A percentile compares a stretch with the other conserved stretches of the same genome.
phyloP scores from a whole-genome alignment of 2,113 vertebrate genomes.

The Capra hircus region DNA sequence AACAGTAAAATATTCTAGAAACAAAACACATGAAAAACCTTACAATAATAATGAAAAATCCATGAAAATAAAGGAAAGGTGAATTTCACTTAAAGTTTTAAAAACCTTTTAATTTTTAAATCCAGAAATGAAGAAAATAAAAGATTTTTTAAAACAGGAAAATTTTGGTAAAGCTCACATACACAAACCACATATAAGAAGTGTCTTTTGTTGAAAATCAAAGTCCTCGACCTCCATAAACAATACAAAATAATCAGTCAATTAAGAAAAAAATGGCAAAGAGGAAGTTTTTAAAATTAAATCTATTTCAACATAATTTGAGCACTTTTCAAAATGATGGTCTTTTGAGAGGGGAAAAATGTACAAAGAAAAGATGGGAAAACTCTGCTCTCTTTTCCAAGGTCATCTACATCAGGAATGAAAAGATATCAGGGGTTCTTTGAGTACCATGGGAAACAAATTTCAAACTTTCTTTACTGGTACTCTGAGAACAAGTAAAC shows the following conservation, averaged over 20 bases:
- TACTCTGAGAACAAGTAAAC: background rate
- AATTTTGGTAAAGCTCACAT: background rate
- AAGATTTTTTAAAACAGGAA: background rate
- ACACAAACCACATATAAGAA: background rate
- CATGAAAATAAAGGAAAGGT: background rate
- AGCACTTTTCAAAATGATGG: background rate
- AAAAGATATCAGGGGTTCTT: background rate
- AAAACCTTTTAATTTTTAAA: slow-evolving; percentile 1
- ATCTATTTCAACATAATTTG: background rate
- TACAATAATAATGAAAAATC: background rate
- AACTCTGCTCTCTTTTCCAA: background rate
- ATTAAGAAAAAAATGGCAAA: background rate
- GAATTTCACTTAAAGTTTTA: slow-evolving; percentile 4
- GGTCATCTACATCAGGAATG: background rate
- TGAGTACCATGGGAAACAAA: background rate
- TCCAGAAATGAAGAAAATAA: background rate
- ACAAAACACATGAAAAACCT: slow-evolving; percentile 45
- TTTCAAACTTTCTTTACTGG: background rate
- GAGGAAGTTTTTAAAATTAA: background rate
- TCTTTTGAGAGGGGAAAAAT: background rate
- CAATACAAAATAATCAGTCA: background rate
- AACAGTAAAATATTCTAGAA: slow-evolving; percentile 49
- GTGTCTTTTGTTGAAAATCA: background rate
- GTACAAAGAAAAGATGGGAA: background rate
- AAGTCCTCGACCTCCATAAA: background rate